Conservation (phyloP, 2,888 invertebrate genomes). For the Drosophila siamana region DNA sequence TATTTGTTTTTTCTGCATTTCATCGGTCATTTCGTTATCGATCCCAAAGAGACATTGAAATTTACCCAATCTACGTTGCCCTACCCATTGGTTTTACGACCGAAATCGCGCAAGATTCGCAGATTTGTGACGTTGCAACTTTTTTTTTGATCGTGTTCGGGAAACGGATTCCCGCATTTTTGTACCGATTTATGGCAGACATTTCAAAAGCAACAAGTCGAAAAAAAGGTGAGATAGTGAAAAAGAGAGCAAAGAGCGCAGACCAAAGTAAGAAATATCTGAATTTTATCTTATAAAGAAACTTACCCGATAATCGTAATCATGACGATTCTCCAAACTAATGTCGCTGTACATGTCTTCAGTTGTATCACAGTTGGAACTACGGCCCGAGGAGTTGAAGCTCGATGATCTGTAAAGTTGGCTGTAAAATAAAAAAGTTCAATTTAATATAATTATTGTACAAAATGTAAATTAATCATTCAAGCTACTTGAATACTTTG, state of each 20-base stretch:
- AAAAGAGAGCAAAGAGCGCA: too few relatives aligned
- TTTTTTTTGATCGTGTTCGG: constrained; percentile 8
- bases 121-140: constrained; percentile 49
- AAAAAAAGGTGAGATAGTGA: too few relatives aligned
- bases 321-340: constrained; percentile 96
- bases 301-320: constrained; percentile 95
- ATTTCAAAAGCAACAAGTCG: constrained; percentile 8
- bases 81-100: constrained; percentile 19
- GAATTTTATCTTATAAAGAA: not conserved
- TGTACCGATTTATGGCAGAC: constrained; percentile 44
- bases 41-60: constrained; percentile 58
- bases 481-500: not conserved
- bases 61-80: not conserved
- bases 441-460: too few relatives aligned
- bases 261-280: too few relatives aligned
- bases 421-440: constrained; percentile 86
- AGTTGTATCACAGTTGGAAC: constrained; percentile 95
- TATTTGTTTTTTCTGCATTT: constrained; percentile 19
- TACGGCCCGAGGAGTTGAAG: constrained; percentile 96
- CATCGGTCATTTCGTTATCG: constrained; percentile 59
- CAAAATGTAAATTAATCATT: too few relatives aligned
- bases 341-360: constrained; percentile 98
- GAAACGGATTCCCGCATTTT: constrained; percentile 25
- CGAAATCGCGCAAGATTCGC: constrained; percentile 41
- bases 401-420: constrained; percentile 96